Evolutionary conservation across 2,888 invertebrate genomes (phyloP).

Genomic region (Epicampocera succincta): DNA sequence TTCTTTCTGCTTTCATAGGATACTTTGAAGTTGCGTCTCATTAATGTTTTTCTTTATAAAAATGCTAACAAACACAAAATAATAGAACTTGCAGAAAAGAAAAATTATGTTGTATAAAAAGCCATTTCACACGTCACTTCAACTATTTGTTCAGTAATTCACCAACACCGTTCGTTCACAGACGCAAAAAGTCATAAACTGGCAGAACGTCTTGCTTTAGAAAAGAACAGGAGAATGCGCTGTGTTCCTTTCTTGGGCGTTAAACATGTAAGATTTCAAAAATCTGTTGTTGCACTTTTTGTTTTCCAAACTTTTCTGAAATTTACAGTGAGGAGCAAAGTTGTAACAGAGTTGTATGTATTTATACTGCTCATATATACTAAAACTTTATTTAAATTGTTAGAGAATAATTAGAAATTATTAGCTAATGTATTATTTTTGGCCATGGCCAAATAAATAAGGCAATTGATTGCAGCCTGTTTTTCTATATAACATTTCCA

Average conservation of each 20-base stretch:
- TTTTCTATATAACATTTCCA: too few species aligned
- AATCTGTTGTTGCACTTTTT: conserved; percentile 43
- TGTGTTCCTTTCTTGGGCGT: conserved; percentile 27
- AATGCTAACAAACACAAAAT: conserved; percentile 28
- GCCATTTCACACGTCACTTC: conserved; percentile 65
- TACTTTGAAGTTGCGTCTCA: conserved; percentile 57
- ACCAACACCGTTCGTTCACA: conserved; percentile 27
- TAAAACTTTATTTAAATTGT: too few species aligned
- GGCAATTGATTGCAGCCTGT: too few species aligned
- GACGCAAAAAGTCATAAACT: conserved; percentile 59
- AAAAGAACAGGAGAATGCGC: conserved; percentile 19
- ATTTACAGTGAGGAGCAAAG: too few species aligned
- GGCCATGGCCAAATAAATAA: too few species aligned
- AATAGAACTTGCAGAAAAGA: conserved; percentile 46
- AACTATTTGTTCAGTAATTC: conserved; percentile 10
- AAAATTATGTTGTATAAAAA: conserved; percentile 54
- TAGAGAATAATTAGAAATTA: too few species aligned
- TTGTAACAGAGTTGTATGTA: background rate
- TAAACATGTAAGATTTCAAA: background rate
- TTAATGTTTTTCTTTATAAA: conserved; percentile 54
- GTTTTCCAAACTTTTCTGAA: background rate
- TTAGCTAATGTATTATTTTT: too few species aligned
- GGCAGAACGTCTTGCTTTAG: conserved; percentile 49
- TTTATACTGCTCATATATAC: too few species aligned
- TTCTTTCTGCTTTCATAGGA: background rate